These are phyloP conservation scores for Scomber colias DNA, from an alignment of 2,113 vertebrate genomes.

Conservation along the genomic window DNA sequence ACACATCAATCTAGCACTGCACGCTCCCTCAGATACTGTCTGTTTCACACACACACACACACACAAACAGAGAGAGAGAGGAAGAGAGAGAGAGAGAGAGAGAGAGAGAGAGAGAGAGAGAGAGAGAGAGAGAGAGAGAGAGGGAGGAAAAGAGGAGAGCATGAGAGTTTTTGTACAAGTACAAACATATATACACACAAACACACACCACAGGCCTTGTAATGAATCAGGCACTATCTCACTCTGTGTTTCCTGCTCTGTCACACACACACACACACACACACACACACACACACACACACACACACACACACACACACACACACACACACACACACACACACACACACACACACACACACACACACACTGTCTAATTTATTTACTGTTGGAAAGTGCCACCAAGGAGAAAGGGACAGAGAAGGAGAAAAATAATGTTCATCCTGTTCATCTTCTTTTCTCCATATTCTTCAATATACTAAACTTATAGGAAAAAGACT, in stretches of 20 bases:
- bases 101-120: constrained; percentile 39
- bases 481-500: not conserved
- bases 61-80: constrained; percentile 42
- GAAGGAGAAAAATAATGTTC: constrained; percentile 74
- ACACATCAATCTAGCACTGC: constrained; percentile 92
- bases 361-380: constrained; percentile 73
- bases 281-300: not conserved
- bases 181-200: constrained; percentile 46
- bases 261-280: no score
- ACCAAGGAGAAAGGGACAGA: constrained; percentile 82
- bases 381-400: constrained; percentile 77
- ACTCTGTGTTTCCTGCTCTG: constrained; percentile 5
- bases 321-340: constrained; percentile 68
- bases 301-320: constrained; percentile 78
- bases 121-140: constrained; percentile 39
- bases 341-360: constrained; percentile 77
- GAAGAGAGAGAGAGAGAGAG: constrained; percentile 41
- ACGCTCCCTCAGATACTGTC: constrained; percentile 89
- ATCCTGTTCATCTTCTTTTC: constrained; percentile 26
- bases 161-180: constrained; percentile 38
- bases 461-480: not conserved
- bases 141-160: constrained; percentile 39
- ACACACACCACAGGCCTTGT: constrained; percentile 39
- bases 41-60: constrained; percentile 62
- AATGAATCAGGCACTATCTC: constrained; percentile 36